These are phyloP conservation scores for Blennius ocellaris DNA, from an alignment of 2,113 vertebrate genomes.

Conservation along the genomic window DNA sequence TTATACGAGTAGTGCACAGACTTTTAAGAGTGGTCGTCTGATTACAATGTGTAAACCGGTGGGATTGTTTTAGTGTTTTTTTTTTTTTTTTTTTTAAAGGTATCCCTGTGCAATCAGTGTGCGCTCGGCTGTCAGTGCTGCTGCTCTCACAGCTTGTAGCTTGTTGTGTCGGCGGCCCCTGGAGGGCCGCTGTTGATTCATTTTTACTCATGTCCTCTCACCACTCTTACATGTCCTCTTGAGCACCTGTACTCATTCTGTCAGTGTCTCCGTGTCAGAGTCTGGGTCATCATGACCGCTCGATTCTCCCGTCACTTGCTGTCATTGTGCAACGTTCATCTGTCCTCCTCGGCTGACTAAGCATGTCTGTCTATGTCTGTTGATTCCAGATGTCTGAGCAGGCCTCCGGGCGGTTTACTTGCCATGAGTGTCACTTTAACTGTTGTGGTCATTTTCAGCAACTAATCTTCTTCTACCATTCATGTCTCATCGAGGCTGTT, in stretches of 20 bases:
- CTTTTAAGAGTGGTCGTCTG: too few species aligned
- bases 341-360: constrained; percentile 29
- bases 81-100: neutral
- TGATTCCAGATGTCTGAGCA: constrained; percentile 28
- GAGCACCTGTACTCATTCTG: constrained; percentile 35
- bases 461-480: constrained; percentile 18
- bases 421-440: constrained; percentile 24
- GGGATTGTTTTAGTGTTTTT: too few species aligned
- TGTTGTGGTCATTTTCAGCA: constrained; percentile 28
- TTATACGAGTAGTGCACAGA: too few species aligned
- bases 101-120: neutral
- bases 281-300: constrained; percentile 27
- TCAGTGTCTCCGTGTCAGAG: constrained; percentile 42
- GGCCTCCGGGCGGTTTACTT: constrained; percentile 36
- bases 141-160: constrained; percentile 9
- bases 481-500: constrained; percentile 9
- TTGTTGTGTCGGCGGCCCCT: constrained; percentile 2
- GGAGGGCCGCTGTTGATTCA: constrained; percentile 39
- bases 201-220: constrained; percentile 24
- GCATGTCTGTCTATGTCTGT: constrained; percentile 38
- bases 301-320: constrained; percentile 12
- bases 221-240: constrained; percentile 15
- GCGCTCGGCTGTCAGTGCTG: neutral
- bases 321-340: neutral
- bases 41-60: constrained; percentile 1